Evolutionary conservation across 2,113 vertebrate genomes (phyloP).

Genomic region (Etia nguti): DNA sequence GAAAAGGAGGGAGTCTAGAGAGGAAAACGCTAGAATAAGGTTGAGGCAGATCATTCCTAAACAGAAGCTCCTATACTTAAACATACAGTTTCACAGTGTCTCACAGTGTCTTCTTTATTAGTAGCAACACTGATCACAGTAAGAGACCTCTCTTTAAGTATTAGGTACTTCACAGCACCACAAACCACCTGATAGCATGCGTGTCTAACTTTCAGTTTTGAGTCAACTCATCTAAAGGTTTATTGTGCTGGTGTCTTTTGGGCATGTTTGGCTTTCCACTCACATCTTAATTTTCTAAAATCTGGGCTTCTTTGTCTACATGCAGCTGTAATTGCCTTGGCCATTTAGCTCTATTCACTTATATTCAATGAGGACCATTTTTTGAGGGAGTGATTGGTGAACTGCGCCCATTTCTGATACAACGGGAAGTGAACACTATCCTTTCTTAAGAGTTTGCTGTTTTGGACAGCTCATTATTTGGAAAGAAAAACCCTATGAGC

Average conservation of each 20-base stretch:
- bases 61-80: neutral
- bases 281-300: neutral
- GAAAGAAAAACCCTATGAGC: neutral
- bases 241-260: neutral
- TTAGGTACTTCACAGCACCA: neutral
- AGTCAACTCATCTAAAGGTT: neutral
- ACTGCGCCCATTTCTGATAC: neutral
- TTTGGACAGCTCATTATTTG: neutral
- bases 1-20: neutral
- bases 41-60: neutral
- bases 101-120: neutral
- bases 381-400: neutral
- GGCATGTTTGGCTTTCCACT: neutral
- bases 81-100: neutral
- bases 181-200: neutral
- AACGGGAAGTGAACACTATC: neutral
- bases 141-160: neutral
- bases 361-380: neutral
- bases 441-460: fast-evolving
- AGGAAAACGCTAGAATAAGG: neutral
- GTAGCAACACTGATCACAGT: neutral
- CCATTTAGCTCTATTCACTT: neutral
- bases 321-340: neutral
- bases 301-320: neutral
- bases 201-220: neutral